A percentile compares a stretch with the other conserved stretches of the same genome.
Evolutionary conservation across 2,888 invertebrate genomes (phyloP).

Genomic region (Crossocerus cetratus): DNA sequence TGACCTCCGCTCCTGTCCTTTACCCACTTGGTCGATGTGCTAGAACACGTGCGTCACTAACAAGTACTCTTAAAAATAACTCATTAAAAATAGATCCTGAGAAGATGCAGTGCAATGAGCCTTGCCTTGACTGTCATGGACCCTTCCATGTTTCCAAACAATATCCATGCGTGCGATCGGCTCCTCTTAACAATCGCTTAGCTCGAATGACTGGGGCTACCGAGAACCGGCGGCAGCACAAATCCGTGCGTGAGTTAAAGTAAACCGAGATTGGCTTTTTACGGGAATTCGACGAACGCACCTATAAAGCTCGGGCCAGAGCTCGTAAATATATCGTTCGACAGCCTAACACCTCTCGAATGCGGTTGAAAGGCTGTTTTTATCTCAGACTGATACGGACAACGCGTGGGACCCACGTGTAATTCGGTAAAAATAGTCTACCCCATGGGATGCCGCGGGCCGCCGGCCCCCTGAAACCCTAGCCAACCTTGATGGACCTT

Average conservation of each 20-base stretch:
- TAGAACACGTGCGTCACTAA: background rate
- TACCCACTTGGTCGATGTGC: too few species aligned
- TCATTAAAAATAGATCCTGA: background rate
- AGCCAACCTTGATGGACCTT: background rate
- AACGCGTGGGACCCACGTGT: slow-evolving; percentile 13
- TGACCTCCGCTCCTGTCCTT: too few species aligned
- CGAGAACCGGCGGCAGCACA: too few species aligned
- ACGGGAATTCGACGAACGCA: too few species aligned
- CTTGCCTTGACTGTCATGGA: background rate
- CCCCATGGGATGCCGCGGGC: slow-evolving; percentile 41
- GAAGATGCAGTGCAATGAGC: background rate
- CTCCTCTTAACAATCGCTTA: background rate
- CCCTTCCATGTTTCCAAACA: too few species aligned
- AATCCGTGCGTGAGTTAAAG: too few species aligned
- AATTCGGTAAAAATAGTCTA: slow-evolving; percentile 47
- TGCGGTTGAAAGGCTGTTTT: background rate
- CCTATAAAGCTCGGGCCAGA: too few species aligned
- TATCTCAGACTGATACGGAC: background rate
- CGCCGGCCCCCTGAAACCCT: background rate
- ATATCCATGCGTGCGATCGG: too few species aligned
- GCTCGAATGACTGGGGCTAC: too few species aligned
- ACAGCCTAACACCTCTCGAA: too few species aligned
- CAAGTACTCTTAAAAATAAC: background rate
- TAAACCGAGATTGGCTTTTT: too few species aligned
- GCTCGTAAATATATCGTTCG: too few species aligned